Conservation (phyloP, 2,797 vertebrate genomes). For the Erethizon dorsatum region DNA sequence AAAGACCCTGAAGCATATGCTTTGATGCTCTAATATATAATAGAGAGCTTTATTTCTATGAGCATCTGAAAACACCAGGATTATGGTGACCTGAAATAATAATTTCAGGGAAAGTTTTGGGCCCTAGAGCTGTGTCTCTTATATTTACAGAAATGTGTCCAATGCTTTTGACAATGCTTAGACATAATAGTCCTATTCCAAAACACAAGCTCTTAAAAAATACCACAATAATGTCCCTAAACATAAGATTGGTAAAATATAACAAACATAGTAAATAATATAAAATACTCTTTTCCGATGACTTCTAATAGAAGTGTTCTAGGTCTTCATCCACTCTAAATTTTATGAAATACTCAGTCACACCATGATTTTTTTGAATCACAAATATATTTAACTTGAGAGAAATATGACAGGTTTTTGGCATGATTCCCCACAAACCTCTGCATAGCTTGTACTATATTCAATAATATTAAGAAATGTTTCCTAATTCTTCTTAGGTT, state of each 20-base stretch:
- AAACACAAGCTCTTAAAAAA: not conserved
- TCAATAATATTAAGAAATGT: not conserved
- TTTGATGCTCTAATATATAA: not conserved
- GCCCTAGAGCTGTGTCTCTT: rapidly evolving
- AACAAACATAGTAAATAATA: not conserved
- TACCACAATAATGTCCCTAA: not conserved
- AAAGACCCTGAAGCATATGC: not conserved
- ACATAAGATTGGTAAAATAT: not conserved
- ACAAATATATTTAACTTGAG: not conserved
- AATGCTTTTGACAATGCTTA: not conserved
- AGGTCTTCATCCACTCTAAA: not conserved
- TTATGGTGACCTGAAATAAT: not conserved
- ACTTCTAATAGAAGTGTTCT: not conserved
- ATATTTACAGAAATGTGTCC: not conserved
- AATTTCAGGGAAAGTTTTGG: not conserved
- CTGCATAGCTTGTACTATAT: not conserved
- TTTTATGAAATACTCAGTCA: not conserved
- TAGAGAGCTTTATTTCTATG: not conserved
- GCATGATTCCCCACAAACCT: not conserved
- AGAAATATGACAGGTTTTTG: not conserved
- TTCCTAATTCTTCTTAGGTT: not conserved
- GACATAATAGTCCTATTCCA: not conserved
- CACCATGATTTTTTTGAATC: not conserved
- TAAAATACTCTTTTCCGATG: not conserved
- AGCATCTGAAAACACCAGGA: not conserved